Conservation (phyloP, 2,888 invertebrate genomes). For the Anticlea derivata region DNA sequence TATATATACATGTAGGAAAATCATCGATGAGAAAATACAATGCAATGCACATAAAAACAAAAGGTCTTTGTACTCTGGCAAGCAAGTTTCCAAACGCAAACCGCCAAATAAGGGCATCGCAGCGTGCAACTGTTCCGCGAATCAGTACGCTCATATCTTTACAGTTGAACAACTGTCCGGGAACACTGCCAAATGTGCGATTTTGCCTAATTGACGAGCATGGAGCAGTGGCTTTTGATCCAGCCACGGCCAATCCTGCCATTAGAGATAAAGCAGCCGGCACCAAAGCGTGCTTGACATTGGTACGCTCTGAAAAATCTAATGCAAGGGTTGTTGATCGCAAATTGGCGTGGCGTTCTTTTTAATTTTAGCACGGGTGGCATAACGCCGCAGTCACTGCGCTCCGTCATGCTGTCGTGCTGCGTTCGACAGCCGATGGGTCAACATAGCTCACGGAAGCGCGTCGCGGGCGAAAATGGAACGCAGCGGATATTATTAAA, state of each 20-base stretch:
- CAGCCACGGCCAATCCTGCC: slow-evolving; percentile 48
- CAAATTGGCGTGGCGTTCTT: slow-evolving; percentile 55
- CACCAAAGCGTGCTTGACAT: slow-evolving; percentile 39
- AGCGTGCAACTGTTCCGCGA: slow-evolving; percentile 49
- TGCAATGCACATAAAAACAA: slow-evolving; percentile 3
- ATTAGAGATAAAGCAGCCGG: slow-evolving; percentile 55
- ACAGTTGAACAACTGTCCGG: slow-evolving; percentile 69
- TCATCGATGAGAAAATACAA: no score
- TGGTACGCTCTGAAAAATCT: slow-evolving; percentile 33
- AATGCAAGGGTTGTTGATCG: slow-evolving; percentile 48
- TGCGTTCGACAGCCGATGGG: slow-evolving; percentile 62
- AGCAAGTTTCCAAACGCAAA: slow-evolving; percentile 44
- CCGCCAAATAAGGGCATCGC: slow-evolving; percentile 60
- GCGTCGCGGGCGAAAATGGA: slow-evolving; percentile 75
- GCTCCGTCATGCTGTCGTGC: slow-evolving; percentile 46
- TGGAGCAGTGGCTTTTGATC: slow-evolving; percentile 71
- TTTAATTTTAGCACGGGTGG: slow-evolving; percentile 43
- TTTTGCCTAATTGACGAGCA: slow-evolving; percentile 76
- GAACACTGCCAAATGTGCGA: slow-evolving; percentile 75
- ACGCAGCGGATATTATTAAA: slow-evolving; percentile 81
- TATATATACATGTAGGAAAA: no score
- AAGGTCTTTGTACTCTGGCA: slow-evolving; percentile 24
- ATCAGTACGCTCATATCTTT: slow-evolving; percentile 52
- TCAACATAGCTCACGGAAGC: slow-evolving; percentile 69
- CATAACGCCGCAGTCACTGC: slow-evolving; percentile 22